Conservation (phyloP, 92 coral and sea anemone genomes). For the Galaxea fascicularis region DNA sequence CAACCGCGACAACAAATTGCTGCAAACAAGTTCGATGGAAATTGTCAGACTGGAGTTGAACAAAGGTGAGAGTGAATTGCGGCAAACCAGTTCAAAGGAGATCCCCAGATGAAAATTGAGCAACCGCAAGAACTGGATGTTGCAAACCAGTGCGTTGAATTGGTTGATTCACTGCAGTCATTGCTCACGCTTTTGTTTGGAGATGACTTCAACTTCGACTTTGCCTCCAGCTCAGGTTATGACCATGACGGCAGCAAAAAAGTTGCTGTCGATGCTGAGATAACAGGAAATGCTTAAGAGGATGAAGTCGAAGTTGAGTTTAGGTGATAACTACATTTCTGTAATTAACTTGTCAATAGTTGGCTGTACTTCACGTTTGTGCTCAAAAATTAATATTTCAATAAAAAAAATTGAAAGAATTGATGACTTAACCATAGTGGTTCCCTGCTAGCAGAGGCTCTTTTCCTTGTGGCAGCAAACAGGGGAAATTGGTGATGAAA, state of each 20-base stretch:
- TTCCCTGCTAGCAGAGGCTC: no score
- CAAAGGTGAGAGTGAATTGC: no score
- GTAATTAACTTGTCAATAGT: constrained; percentile 1
- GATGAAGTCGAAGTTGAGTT: not conserved
- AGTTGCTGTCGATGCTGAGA: not conserved
- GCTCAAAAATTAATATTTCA: constrained; percentile 8
- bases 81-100: no score
- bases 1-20: not conserved
- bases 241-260: not conserved
- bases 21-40: no score
- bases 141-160: no score
- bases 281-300: not conserved
- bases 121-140: no score
- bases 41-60: no score
- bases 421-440: not conserved
- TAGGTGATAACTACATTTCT: not conserved
- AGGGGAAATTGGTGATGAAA: not conserved
- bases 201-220: not conserved
- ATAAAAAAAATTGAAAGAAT: constrained; percentile 11
- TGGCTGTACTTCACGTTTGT: not conserved
- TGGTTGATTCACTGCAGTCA: not conserved
- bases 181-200: not conserved
- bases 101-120: no score
- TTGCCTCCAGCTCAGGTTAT: not conserved
- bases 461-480: not conserved